phyloP scores from a whole-genome alignment of 2,888 invertebrate species.

The Stenchaetothrips biformis region DNA sequence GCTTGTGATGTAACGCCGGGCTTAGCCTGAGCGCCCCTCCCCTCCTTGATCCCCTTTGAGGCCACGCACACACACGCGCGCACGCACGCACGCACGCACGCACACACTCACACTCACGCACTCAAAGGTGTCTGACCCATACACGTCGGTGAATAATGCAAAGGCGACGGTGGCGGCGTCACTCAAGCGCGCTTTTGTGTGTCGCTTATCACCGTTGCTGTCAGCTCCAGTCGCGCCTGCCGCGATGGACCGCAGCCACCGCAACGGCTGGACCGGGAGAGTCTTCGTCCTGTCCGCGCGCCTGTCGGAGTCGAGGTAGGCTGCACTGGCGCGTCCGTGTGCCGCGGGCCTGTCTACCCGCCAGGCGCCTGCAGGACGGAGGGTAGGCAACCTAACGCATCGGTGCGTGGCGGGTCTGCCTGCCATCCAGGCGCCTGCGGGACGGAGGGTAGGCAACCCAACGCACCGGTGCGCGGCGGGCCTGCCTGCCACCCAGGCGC shows the following conservation, averaged over 20 bases:
- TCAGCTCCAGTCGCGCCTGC: neutral
- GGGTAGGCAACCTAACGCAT: no score
- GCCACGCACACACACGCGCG: neutral
- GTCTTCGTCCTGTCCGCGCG: neutral
- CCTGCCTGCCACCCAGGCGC: no score
- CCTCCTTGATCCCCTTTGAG: neutral
- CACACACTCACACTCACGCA: neutral
- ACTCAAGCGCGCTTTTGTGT: neutral
- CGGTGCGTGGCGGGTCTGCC: no score
- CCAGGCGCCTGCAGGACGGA: no score
- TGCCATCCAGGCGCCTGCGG: no score
- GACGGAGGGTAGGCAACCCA: no score
- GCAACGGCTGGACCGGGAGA: no score
- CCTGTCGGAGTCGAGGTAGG: neutral
- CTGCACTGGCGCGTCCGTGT: neutral
- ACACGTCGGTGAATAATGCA: neutral
- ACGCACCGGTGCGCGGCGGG: no score
- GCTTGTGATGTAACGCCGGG: conserved; percentile 1
- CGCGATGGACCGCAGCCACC: neutral
- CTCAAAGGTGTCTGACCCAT: neutral
- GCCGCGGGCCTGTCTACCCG: no score
- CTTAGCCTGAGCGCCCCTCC: neutral
- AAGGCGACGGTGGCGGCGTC: neutral
- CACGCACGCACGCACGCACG: neutral
- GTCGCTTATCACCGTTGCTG: neutral